Conservation (phyloP, 2,888 invertebrate species). For the Mylabris sibirica region DNA sequence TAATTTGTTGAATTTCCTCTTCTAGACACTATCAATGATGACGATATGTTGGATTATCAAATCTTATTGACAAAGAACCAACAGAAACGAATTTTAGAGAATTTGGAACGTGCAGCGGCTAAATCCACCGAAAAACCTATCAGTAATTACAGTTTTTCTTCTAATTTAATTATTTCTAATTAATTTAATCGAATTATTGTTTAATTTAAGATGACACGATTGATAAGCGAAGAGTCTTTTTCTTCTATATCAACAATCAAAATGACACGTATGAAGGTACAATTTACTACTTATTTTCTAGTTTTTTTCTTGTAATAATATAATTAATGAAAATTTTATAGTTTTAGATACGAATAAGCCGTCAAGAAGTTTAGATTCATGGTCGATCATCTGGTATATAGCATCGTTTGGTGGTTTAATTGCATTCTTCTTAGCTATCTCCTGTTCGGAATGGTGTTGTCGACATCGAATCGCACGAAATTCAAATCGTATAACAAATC, state of each 20-base stretch:
- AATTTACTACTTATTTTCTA: background rate
- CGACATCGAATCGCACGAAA: slow-evolving; percentile 47
- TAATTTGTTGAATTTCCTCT: background rate
- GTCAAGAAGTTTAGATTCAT: slow-evolving; percentile 58
- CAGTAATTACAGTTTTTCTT: too few relatives aligned
- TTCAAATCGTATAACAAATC: slow-evolving; percentile 27
- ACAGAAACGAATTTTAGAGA: background rate
- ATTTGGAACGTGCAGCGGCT: background rate
- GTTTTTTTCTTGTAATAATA: background rate
- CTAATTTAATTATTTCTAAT: too few relatives aligned
- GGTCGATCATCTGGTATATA: slow-evolving; percentile 68
- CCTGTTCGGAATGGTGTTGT: slow-evolving; percentile 67
- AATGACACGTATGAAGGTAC: background rate
- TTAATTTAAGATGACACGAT: too few relatives aligned
- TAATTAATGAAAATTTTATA: background rate
- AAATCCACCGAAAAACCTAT: background rate
- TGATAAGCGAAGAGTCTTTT: background rate
- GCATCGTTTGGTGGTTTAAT: slow-evolving; percentile 67
- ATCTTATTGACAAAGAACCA: background rate
- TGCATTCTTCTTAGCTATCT: slow-evolving; percentile 65
- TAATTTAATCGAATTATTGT: too few relatives aligned
- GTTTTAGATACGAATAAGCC: background rate
- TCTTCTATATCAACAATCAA: background rate
- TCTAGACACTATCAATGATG: background rate
- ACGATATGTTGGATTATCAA: background rate